Percentiles rank a stretch among this genome's conserved stretches.
Conservation (phyloP, 2,888 invertebrate species). For the Stegana nigrithorax region DNA sequence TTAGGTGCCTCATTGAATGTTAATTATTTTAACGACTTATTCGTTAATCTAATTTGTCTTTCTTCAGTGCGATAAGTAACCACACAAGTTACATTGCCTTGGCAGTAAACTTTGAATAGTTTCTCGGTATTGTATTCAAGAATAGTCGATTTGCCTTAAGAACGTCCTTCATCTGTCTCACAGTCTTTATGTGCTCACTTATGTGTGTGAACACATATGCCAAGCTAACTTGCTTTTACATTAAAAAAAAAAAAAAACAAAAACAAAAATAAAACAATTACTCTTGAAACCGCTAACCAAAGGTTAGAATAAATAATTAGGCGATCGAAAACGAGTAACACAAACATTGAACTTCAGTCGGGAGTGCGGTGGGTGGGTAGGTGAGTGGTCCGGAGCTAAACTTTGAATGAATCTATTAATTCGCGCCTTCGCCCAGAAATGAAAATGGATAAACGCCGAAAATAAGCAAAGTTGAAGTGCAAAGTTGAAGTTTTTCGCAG, state of each 20-base stretch:
- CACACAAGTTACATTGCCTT: no score
- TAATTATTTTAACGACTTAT: no score
- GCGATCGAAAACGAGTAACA: constrained; percentile 40
- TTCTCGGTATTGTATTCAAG: no score
- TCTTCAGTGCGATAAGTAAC: no score
- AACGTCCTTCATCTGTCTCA: no score
- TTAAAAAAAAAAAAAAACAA: not conserved
- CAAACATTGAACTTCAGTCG: constrained; percentile 53
- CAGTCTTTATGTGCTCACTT: no score
- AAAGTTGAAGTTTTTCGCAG: constrained; percentile 42
- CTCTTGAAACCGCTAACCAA: not conserved
- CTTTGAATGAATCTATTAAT: constrained; percentile 55
- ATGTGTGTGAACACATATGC: no score
- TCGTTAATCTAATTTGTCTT: no score
- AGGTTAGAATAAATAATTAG: constrained; percentile 38
- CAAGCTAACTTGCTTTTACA: no score
- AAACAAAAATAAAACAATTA: not conserved
- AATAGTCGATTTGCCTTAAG: no score
- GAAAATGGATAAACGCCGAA: not conserved
- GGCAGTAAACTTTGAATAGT: no score
- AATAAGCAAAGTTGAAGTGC: constrained; percentile 45
- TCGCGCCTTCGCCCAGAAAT: constrained; percentile 53
- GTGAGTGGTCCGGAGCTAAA: constrained; percentile 27
- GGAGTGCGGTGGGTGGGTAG: not conserved
- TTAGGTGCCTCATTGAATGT: no score